Evolutionary conservation across 2,888 invertebrate species (phyloP).

Genomic region (Scotopteryx bipunctaria): DNA sequence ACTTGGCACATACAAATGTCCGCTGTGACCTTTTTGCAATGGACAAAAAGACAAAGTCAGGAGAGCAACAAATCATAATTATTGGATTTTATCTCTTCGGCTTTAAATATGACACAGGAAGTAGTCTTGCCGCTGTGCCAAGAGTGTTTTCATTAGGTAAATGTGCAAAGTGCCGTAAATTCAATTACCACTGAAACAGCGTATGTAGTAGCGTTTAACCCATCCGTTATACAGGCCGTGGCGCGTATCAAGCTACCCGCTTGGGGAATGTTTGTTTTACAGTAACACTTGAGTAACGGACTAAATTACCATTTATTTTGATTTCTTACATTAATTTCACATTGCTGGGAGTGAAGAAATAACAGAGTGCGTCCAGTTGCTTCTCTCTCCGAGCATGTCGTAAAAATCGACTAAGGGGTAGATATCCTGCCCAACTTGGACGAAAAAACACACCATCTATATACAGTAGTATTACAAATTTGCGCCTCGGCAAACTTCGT

Average conservation of each 20-base stretch:
- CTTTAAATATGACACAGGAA: slow-evolving; percentile 18
- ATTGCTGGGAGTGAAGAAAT: no score
- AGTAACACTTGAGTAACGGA: slow-evolving; percentile 48
- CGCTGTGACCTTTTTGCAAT: slow-evolving; percentile 20
- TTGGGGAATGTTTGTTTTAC: slow-evolving; percentile 42
- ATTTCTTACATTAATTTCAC: slow-evolving; percentile 40
- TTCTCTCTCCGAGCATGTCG: no score
- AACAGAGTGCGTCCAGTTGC: no score
- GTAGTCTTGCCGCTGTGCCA: slow-evolving; percentile 13
- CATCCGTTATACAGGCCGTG: slow-evolving; percentile 35
- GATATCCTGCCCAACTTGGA: no score
- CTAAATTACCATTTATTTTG: slow-evolving; percentile 52
- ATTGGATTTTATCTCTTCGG: slow-evolving; percentile 10
- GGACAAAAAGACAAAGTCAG: slow-evolving; percentile 25
- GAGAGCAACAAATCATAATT: slow-evolving; percentile 23
- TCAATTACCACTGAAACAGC: slow-evolving; percentile 34
- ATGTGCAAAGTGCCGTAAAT: slow-evolving; percentile 16
- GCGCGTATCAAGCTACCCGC: slow-evolving; percentile 39
- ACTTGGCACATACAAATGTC: slow-evolving; percentile 32
- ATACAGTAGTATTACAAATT: no score
- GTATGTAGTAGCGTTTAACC: slow-evolving; percentile 30
- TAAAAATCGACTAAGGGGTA: no score
- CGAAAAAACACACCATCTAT: no score
- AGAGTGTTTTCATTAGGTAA: slow-evolving; percentile 16
- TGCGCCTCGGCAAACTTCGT: no score